Evolutionary conservation across 2,888 invertebrate genomes (phyloP).

Genomic region (Lithophane leautieri): DNA sequence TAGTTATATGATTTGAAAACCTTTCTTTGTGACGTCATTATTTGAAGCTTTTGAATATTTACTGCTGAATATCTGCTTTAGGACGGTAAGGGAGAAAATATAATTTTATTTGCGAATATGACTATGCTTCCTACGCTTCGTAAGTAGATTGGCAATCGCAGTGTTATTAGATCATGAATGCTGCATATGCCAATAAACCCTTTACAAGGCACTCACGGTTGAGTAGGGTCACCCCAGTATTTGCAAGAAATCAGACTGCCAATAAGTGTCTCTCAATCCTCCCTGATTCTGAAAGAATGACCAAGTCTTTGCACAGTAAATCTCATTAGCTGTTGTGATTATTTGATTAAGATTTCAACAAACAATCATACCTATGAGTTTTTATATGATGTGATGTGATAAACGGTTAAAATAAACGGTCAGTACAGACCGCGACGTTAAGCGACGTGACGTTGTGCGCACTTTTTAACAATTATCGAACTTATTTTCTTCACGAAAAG

Average conservation of each 20-base stretch:
- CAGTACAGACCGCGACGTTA: no score
- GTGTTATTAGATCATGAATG: not conserved
- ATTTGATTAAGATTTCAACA: not conserved
- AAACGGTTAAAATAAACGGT: no score
- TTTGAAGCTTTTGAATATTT: not conserved
- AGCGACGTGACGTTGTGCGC: no score
- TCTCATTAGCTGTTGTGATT: not conserved
- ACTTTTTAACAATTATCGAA: no score
- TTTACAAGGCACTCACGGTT: slow-evolving; percentile 19
- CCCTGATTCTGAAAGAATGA: not conserved
- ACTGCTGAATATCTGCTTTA: no score
- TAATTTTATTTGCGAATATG: not conserved
- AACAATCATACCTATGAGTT: not conserved
- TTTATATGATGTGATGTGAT: no score
- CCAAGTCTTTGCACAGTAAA: not conserved
- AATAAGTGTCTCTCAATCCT: slow-evolving; percentile 13
- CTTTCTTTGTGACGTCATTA: slow-evolving; percentile 4
- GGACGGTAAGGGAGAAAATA: not conserved
- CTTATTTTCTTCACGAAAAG: no score
- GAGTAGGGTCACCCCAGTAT: slow-evolving; percentile 33
- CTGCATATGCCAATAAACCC: slow-evolving; percentile 31
- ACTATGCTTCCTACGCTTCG: not conserved
- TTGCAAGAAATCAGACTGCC: slow-evolving; percentile 28
- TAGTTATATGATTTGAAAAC: not conserved
- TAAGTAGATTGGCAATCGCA: not conserved